Percentiles rank a stretch among this genome's conserved stretches.
Evolutionary conservation across 2,888 invertebrate species (phyloP).

Genomic region (Scaptomyza flava): DNA sequence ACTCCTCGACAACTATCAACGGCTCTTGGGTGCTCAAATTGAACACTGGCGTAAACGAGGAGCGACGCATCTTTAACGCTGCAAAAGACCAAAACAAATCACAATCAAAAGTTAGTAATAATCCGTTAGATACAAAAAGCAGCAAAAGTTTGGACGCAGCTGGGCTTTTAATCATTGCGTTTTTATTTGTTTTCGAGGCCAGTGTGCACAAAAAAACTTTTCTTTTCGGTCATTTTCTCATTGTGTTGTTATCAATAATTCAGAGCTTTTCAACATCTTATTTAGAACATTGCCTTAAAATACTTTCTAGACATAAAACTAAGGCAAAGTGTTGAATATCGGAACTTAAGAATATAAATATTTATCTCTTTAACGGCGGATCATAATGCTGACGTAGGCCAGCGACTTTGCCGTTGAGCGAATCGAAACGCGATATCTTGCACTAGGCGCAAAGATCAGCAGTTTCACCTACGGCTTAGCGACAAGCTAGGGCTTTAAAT

Average conservation of each 20-base stretch:
- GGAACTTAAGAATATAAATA: too few species aligned
- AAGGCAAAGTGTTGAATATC: too few species aligned
- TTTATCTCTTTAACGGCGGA: too few species aligned
- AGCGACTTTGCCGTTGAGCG: too few species aligned
- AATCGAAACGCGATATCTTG: too few species aligned
- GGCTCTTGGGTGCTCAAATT: constrained; percentile 88
- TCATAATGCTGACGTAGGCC: too few species aligned
- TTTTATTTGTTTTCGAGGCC: neutral
- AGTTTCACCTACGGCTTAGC: too few species aligned
- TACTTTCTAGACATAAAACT: too few species aligned
- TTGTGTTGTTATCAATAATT: neutral
- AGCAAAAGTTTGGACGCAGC: constrained; percentile 51
- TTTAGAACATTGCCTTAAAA: too few species aligned
- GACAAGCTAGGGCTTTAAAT: too few species aligned
- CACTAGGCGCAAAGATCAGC: too few species aligned
- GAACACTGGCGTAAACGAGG: constrained; percentile 88
- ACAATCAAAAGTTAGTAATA: neutral
- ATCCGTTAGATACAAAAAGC: neutral
- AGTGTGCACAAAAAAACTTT: neutral
- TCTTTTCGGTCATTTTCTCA: neutral
- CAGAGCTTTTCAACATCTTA: too few species aligned
- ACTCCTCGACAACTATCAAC: constrained; percentile 93
- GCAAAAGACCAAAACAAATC: constrained; percentile 16
- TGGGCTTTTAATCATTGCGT: constrained; percentile 36
- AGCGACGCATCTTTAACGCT: constrained; percentile 86